Evolutionary conservation across 2,888 invertebrate species (phyloP).

Genomic region (Frankliniella fusca): DNA sequence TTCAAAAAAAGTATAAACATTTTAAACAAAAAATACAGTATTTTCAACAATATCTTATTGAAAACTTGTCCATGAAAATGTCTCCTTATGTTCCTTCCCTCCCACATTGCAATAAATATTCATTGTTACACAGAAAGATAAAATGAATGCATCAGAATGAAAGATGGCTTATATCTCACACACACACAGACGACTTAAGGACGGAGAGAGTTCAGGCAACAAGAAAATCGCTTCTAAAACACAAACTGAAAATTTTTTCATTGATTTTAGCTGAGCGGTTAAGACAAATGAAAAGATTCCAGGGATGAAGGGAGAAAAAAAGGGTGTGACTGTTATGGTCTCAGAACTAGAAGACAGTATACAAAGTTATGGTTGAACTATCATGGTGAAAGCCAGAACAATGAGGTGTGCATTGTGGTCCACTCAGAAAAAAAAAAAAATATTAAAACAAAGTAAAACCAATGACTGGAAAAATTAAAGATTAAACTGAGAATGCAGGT

Average conservation of each 20-base stretch:
- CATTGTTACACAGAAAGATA: conserved; percentile 23
- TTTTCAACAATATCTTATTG: conserved; percentile 2
- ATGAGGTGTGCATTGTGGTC: conserved; percentile 26
- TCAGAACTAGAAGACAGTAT: background rate
- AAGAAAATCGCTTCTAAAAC: conserved; percentile 20
- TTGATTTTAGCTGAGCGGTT: background rate
- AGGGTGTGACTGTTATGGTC: background rate
- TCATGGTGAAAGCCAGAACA: conserved; percentile 4
- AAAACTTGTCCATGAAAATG: conserved; percentile 16
- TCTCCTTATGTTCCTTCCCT: conserved; percentile 24
- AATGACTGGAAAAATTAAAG: background rate
- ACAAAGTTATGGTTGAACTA: background rate
- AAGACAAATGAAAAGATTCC: background rate
- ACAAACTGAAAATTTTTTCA: conserved; percentile 10
- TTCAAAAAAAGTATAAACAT: conserved; percentile 25
- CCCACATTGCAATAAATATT: conserved; percentile 26
- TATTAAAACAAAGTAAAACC: background rate
- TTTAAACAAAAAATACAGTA: conserved; percentile 17
- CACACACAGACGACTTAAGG: conserved; percentile 26
- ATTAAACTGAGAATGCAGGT: conserved; percentile 21
- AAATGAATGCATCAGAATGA: conserved; percentile 25
- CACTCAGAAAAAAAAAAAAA: background rate
- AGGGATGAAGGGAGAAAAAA: background rate
- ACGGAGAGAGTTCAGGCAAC: conserved; percentile 25
- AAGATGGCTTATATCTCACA: conserved; percentile 22